Evolutionary conservation across 2,888 invertebrate species (phyloP).

Genomic region (Epirrhoe tristata): DNA sequence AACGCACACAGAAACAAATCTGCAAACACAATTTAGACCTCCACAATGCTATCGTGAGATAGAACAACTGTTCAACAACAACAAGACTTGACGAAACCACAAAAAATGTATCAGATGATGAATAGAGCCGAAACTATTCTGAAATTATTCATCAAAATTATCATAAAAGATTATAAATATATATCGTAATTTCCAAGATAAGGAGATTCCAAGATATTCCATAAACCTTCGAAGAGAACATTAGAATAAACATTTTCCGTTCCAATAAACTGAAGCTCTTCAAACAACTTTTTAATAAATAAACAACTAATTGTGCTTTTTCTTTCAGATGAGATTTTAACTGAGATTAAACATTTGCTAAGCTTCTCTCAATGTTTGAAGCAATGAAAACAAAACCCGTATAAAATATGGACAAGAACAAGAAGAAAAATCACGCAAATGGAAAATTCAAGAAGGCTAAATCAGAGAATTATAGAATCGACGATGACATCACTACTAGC

Average conservation of each 20-base stretch:
- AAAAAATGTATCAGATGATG: too few relatives aligned
- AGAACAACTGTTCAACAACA: too few relatives aligned
- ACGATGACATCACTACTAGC: constrained; percentile 74
- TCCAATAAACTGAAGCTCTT: constrained; percentile 11
- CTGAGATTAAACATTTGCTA: constrained; percentile 19
- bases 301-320: constrained; percentile 26
- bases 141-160: too few relatives aligned
- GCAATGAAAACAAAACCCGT: constrained; percentile 31
- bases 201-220: too few relatives aligned
- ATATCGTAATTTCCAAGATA: too few relatives aligned
- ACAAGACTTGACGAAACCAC: too few relatives aligned
- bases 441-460: constrained; percentile 79
- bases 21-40: too few relatives aligned
- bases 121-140: too few relatives aligned
- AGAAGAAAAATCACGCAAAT: constrained; percentile 77
- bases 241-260: neutral
- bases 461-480: constrained; percentile 66
- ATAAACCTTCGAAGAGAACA: neutral
- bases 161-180: too few relatives aligned
- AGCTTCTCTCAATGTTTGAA: constrained; percentile 27
- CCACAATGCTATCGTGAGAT: too few relatives aligned
- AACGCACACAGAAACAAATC: too few relatives aligned
- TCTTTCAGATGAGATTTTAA: constrained; percentile 42
- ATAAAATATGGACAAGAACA: constrained; percentile 76
- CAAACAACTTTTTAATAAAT: constrained; percentile 10